phyloP scores from a whole-genome alignment of 92 coral and sea anemone species.

The Pocillopora grandis region DNA sequence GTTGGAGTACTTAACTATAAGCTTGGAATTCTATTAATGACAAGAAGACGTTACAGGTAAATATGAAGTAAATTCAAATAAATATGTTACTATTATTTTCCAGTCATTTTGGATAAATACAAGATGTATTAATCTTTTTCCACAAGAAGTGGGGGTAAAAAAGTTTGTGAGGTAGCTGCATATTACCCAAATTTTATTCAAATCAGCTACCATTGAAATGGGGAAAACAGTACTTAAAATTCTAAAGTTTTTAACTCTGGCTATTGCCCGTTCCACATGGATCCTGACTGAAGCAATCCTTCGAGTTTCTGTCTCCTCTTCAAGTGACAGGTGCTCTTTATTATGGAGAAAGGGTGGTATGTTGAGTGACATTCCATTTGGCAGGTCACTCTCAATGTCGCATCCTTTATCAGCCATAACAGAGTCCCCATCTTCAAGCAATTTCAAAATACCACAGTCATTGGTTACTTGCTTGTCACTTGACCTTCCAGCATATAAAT shows the following conservation, averaged over 20 bases:
- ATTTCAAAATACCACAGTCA: conserved; percentile 58
- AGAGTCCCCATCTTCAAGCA: conserved; percentile 61
- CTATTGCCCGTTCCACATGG: conserved; percentile 66
- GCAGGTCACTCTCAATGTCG: conserved; percentile 36
- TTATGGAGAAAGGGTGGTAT: conserved; percentile 55
- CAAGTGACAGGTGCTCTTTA: conserved; percentile 52
- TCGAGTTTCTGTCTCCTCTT: conserved; percentile 57
- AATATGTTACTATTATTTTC: not conserved
- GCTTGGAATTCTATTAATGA: conserved; percentile 6
- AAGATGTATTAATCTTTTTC: conserved; percentile 8
- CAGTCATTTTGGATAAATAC: not conserved
- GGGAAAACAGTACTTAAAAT: conserved; percentile 55
- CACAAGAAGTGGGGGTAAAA: conserved; percentile 44
- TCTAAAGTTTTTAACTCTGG: conserved; percentile 54
- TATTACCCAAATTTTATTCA: conserved; percentile 57
- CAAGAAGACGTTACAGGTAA: not conserved
- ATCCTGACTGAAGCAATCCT: conserved; percentile 61
- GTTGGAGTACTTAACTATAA: conserved; percentile 13
- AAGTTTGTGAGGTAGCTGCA: conserved; percentile 59
- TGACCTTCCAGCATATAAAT: conserved; percentile 64
- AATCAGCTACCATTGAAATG: conserved; percentile 62
- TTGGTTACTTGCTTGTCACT: conserved; percentile 68
- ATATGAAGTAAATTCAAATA: conserved; percentile 14
- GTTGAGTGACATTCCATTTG: conserved; percentile 49
- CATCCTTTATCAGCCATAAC: conserved; percentile 69